Evolutionary conservation across 2,797 vertebrate species (phyloP).

Genomic region (Gymnothorax javanicus): DNA sequence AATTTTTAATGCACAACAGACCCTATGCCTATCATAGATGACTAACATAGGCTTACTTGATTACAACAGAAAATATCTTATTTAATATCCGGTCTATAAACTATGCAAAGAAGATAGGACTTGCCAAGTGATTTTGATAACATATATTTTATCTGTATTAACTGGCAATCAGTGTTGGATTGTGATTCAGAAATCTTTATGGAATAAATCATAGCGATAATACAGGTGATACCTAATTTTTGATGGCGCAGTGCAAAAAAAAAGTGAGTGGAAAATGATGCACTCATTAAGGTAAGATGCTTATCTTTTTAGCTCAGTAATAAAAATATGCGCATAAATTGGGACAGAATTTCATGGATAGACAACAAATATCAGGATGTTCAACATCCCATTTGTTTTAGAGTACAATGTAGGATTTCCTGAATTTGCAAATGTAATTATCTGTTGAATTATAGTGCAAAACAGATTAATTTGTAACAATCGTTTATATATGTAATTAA

Average conservation of each 20-base stretch:
- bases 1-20: background rate
- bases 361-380: background rate
- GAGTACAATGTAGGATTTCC: background rate
- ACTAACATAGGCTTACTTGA: background rate
- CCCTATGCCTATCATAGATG: background rate
- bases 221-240: background rate
- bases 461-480: background rate
- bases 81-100: background rate
- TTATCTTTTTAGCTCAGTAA: background rate
- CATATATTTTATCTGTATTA: background rate
- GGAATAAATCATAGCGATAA: background rate
- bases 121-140: background rate
- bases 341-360: background rate
- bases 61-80: background rate
- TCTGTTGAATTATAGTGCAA: background rate
- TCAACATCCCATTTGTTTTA: background rate
- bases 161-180: background rate
- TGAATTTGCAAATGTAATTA: slow-evolving; percentile 5
- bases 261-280: background rate
- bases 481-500: background rate
- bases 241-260: background rate
- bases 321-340: background rate
- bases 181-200: background rate
- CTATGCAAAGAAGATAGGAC: background rate
- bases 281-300: background rate